These are phyloP conservation scores for Octomys mimax DNA, from an alignment of 2,797 vertebrate species.

Conservation along the genomic window DNA sequence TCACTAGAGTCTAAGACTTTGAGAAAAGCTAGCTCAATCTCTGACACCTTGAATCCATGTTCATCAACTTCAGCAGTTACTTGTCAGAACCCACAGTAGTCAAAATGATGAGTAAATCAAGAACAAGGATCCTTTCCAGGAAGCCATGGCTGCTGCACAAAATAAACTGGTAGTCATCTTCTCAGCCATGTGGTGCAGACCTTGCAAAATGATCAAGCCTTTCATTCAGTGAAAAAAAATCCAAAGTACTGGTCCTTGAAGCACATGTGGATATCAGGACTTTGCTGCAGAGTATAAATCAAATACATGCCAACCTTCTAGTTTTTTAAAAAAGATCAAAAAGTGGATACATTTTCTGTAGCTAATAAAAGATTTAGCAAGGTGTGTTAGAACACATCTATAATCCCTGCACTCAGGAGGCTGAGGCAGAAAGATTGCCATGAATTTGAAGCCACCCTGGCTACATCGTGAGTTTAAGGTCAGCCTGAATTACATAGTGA, in stretches of 20 bases:
- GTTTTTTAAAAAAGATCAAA: background rate
- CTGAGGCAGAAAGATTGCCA: background rate
- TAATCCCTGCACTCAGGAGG: background rate
- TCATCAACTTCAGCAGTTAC: background rate
- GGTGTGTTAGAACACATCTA: background rate
- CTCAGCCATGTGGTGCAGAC: background rate
- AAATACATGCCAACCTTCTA: background rate
- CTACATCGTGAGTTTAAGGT: background rate
- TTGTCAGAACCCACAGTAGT: background rate
- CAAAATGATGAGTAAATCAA: background rate
- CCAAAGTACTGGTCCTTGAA: background rate
- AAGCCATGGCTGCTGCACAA: background rate
- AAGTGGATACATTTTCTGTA: background rate
- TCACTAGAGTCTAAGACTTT: background rate
- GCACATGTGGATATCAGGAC: background rate
- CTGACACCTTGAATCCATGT: background rate
- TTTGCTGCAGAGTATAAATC: background rate
- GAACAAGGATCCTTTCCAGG: background rate
- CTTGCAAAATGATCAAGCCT: background rate
- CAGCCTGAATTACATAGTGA: background rate
- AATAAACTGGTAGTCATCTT: background rate
- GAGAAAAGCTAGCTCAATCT: background rate
- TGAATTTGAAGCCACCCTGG: background rate
- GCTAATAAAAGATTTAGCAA: background rate
- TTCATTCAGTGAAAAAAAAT: background rate